Evolutionary conservation across 2,888 invertebrate genomes (phyloP), one percentile per base, ranked within the genome.

Genomic region (Bembecia ichneumoniformis): DNA sequence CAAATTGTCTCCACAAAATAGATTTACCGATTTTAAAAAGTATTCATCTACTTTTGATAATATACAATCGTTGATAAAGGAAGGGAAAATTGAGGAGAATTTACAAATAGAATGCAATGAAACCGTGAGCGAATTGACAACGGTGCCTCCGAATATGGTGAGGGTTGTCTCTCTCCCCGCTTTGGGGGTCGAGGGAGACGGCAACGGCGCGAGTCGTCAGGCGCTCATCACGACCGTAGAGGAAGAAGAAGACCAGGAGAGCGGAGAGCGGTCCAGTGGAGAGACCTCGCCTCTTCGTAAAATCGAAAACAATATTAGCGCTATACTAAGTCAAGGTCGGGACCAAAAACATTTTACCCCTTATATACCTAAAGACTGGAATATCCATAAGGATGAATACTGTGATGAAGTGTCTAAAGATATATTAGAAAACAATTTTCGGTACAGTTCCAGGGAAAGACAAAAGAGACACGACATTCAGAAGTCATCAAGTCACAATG

Each of bases 1-100:
- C 57, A 88, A 88, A 63, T 62, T 88, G 28, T 88, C 88, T 0
- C 90, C 90, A 7, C 89, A 89, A 60, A 89, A 83, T 64, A 82
- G 88, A 57, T 88, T 88, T 64, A 76, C 88, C 9, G 92, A 92
- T 65, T 89, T 90, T 60, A 92, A 91, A 65, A 91, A 92, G 64
- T 92, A 92, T 76, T 93, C 92, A 58, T 92, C 91, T 44, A 93
- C 93, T 7, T 94, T 93, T 71, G 93, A 93, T 82, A 93, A 93
- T 68, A 91, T 93, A 62, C 91, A 92, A 68, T 92, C 92, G 43
- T 77, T 94, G 57, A 89, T 93, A 55, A 91, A 91, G 63, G 93
- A 93, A 70, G 92, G 92, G 16, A 89, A 91, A 56, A 88, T 92
- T 13, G 90, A 90, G 56, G 88, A 88, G 62, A 75, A 88, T 43